A percentile compares a stretch with the other conserved stretches of the same genome.
These are phyloP conservation scores for Phaenicophaeus curvirostris DNA, from an alignment of 2,797 vertebrate species.

Conservation along the genomic window DNA sequence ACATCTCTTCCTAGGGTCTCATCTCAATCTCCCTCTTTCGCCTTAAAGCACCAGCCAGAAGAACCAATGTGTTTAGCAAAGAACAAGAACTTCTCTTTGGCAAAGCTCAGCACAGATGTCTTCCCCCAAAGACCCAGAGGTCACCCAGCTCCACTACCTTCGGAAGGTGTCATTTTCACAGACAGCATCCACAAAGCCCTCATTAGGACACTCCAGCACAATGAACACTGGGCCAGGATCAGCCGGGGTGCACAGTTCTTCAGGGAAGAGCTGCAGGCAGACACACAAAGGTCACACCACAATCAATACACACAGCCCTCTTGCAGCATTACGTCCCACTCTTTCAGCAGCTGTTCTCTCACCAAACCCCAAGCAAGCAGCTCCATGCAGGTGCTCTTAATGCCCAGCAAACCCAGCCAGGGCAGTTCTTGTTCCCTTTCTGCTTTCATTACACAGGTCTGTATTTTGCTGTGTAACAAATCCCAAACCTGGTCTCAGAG, in stretches of 20 bases:
- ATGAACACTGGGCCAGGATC: conserved; percentile 87
- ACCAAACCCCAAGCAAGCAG: not conserved
- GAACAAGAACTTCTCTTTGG: not conserved
- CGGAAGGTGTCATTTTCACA: conserved; percentile 80
- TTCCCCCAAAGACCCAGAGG: not conserved
- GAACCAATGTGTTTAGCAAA: not conserved
- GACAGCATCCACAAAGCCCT: conserved; percentile 84
- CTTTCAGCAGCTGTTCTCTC: rapidly evolving
- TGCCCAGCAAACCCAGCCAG: not conserved
- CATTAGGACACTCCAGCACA: conserved; percentile 89
- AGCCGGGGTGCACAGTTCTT: conserved; percentile 88
- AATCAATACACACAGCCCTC: rapidly evolving
- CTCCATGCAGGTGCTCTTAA: rapidly evolving
- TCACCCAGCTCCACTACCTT: conserved; percentile 71
- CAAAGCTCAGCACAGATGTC: not conserved
- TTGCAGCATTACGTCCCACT: rapidly evolving
- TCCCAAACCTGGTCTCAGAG: not conserved
- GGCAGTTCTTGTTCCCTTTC: not conserved
- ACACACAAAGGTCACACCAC: not conserved
- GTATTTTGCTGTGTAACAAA: not conserved
- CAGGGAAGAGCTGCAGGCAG: conserved; percentile 84
- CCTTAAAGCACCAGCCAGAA: not conserved
- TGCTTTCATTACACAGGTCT: not conserved
- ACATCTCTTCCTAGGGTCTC: too few relatives aligned
- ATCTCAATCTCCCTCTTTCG: too few relatives aligned